Conservation (phyloP, 92 coral and sea anemone genomes). For the Pocillopora meandrina region DNA sequence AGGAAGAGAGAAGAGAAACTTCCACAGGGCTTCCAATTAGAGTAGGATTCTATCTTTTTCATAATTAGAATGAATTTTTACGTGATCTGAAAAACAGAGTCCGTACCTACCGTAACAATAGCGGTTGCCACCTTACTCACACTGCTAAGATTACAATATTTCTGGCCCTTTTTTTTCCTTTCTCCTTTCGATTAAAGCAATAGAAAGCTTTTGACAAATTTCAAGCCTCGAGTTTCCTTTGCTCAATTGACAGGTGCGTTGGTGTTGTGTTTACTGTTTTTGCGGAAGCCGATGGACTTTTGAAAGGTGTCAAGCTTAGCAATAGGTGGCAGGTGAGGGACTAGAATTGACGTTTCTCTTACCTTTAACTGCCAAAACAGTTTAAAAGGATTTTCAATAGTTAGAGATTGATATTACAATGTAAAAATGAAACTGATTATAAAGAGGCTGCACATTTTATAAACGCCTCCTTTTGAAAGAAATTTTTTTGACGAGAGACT, state of each 20-base stretch:
- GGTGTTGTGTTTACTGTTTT: background rate
- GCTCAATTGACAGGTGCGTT: background rate
- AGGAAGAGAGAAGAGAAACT: too few species aligned
- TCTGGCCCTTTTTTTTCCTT: background rate
- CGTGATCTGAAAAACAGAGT: too few species aligned
- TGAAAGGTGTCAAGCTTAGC: background rate
- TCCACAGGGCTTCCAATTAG: too few species aligned
- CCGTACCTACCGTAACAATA: too few species aligned
- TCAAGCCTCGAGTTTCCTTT: background rate
- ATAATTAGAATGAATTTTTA: too few species aligned
- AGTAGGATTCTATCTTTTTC: too few species aligned
- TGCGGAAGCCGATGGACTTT: background rate
- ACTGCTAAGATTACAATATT: background rate
- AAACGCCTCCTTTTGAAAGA: background rate
- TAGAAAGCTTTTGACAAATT: background rate
- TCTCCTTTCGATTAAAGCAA: background rate
- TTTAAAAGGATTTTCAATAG: too few species aligned
- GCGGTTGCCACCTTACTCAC: too few species aligned
- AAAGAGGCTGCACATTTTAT: background rate
- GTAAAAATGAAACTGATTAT: background rate
- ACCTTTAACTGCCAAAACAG: too few species aligned
- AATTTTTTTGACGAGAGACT: too few species aligned
- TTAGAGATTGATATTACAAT: too few species aligned
- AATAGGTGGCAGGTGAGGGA: background rate
- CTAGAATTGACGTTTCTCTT: too few species aligned